A percentile compares a stretch with the other conserved stretches of the same genome.
phyloP scores from a whole-genome alignment of 2,888 invertebrate genomes.

The Nasonovia ribisnigri region DNA sequence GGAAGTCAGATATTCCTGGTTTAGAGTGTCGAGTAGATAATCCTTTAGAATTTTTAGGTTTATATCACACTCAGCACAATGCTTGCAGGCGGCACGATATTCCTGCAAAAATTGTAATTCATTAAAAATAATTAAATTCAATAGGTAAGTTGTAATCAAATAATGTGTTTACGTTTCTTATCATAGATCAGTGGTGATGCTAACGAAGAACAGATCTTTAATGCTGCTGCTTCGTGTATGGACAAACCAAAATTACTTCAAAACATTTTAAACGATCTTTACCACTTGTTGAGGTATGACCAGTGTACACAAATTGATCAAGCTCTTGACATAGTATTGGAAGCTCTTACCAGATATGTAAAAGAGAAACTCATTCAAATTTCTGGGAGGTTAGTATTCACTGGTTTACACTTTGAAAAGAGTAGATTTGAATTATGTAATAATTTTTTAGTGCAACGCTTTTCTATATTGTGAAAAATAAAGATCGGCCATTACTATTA shows the following conservation, averaged over 20 bases:
- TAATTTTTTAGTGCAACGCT: slow-evolving; percentile 83
- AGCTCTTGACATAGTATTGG: slow-evolving; percentile 84
- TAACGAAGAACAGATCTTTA: slow-evolving; percentile 89
- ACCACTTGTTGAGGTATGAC: slow-evolving; percentile 87
- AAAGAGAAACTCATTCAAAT: slow-evolving; percentile 93
- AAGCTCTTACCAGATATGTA: slow-evolving; percentile 90
- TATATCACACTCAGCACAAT: slow-evolving; percentile 90
- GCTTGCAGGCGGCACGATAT: slow-evolving; percentile 92
- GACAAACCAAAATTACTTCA: slow-evolving; percentile 86
- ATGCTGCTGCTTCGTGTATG: slow-evolving; percentile 86
- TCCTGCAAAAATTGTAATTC: slow-evolving; percentile 85
- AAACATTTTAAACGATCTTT: slow-evolving; percentile 91
- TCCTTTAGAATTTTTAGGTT: slow-evolving; percentile 89
- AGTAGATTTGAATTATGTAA: slow-evolving; percentile 22
- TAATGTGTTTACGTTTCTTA: background rate
- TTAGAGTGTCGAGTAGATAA: slow-evolving; percentile 81
- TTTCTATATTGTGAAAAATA: slow-evolving; percentile 94
- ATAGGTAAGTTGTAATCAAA: slow-evolving; percentile 16
- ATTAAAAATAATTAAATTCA: slow-evolving; percentile 27
- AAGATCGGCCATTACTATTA: slow-evolving; percentile 73
- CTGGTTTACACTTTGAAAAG: background rate
- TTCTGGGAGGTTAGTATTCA: slow-evolving; percentile 80
- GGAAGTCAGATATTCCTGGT: slow-evolving; percentile 84
- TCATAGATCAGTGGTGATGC: slow-evolving; percentile 78
- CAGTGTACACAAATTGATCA: slow-evolving; percentile 82